Evolutionary conservation across 1,140 invertebrate species (phyloP).

Genomic region (Globodera rostochiensis): DNA sequence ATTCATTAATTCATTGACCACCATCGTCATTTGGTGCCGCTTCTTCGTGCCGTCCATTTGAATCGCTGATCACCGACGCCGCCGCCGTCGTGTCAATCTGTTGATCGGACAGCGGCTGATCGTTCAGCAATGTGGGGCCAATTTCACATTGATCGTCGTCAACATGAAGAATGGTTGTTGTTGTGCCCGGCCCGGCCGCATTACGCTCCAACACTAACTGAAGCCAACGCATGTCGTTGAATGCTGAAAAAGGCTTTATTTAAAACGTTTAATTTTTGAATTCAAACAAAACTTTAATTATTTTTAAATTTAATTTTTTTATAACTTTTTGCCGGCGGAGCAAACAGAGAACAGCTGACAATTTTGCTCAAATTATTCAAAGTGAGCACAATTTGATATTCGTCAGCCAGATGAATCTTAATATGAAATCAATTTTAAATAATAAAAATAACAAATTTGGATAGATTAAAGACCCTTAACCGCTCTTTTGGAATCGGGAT

Average conservation of each 20-base stretch:
- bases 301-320: conserved; percentile 1
- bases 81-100: conserved; percentile 1
- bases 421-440: not conserved
- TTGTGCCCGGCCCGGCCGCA: conserved; percentile 17
- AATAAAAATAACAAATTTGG: conserved; percentile 2
- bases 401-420: conserved; percentile 57
- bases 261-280: not conserved
- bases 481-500: too few relatives aligned
- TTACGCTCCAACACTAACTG: conserved; percentile 46
- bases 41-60: too few relatives aligned
- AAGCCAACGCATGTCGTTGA: conserved; percentile 58
- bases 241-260: conserved; percentile 41
- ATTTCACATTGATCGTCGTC: conserved; percentile 51
- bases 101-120: conserved; percentile 22
- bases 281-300: not conserved
- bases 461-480: not conserved
- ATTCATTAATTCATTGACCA: too few relatives aligned
- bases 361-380: conserved; percentile 50
- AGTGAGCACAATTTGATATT: conserved; percentile 50
- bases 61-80: too few relatives aligned
- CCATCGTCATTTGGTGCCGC: too few relatives aligned
- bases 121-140: conserved; percentile 14
- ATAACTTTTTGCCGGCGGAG: not conserved
- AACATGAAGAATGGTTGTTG: conserved; percentile 21
- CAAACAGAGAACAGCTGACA: conserved; percentile 36